Base-by-base conservation (phyloP, 2,888 invertebrate species). In the Pterostichus niger region DNA sequence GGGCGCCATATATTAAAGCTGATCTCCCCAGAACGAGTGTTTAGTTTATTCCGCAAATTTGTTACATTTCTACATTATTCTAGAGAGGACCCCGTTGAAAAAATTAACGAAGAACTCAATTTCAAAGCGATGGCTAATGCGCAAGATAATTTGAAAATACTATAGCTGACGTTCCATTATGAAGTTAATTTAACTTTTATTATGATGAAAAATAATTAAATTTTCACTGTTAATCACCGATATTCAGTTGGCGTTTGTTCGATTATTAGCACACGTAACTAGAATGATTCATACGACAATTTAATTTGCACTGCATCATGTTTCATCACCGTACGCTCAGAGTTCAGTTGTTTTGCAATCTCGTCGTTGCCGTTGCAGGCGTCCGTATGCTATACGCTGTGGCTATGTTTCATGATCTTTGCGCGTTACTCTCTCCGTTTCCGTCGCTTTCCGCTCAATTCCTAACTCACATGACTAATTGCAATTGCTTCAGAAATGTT, bases 201-300 rank as follows among this genome's bases (percentile, higher is more conserved):
- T 75, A 31, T 75, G 75, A 64, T 64, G 11, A 52, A 31, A 17
- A 11, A 31, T 75, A 75, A 75, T 75, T 49, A 2, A 49, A 52
- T 52, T 75, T 75, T 49, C 49, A 31, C 52, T 33, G 73, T 13
- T 75, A 75, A 75, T 75, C 75, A 75, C 75, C 52, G 24, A 52
- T 75, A 75, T 75, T 75, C 52, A 75, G 33, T 35, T 49, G 75
- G 75, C 49, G 75, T 64, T 64, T 5, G 64, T 64, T 64, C 35
- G 64, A 64, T 64, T 64, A 64, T 64, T 31, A 56, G n/a, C 31
- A 64, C 35, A 31, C 64, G 64, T 75, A 33, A 75, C 75, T 31
- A 52, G 75, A 75, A 49, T 75, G 75, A 75, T 52, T 75, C 75
- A 75, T 75, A 9, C 33, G 49, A 31, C 68, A 75, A 75, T 35